Evolutionary conservation across 2,888 invertebrate species (phyloP).

Genomic region (Eupithecia subfuscata): DNA sequence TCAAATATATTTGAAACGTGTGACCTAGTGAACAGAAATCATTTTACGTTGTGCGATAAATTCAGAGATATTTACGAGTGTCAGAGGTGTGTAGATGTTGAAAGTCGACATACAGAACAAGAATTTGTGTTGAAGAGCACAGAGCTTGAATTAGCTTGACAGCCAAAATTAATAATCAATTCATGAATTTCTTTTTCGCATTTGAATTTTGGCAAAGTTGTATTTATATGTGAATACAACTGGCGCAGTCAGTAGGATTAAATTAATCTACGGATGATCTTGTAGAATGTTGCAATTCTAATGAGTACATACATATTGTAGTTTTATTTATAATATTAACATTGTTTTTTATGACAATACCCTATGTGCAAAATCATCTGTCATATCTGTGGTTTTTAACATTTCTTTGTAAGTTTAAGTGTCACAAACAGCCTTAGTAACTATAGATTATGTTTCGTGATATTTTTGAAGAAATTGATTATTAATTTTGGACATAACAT

Average conservation of each 20-base stretch:
- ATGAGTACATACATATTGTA: not conserved
- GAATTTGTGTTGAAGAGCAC: not conserved
- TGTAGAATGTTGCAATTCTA: not conserved
- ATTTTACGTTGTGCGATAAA: slow-evolving; percentile 40
- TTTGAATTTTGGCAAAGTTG: not conserved
- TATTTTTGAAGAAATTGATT: not conserved
- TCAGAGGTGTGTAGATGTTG: slow-evolving; percentile 25
- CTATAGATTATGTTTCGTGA: not conserved
- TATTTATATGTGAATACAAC: not conserved
- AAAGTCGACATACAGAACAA: slow-evolving; percentile 34
- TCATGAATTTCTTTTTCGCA: not conserved
- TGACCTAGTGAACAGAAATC: slow-evolving; percentile 21
- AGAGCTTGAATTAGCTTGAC: not conserved
- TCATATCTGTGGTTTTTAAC: not conserved
- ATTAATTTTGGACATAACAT: not conserved
- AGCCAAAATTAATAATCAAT: slow-evolving; percentile 2
- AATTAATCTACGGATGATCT: not conserved
- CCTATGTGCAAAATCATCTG: too few relatives aligned
- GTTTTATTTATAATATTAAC: not conserved
- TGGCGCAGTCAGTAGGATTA: not conserved
- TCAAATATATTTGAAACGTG: slow-evolving; percentile 36
- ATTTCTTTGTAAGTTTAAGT: not conserved
- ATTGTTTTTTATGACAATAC: too few relatives aligned
- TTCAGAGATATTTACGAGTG: slow-evolving; percentile 33
- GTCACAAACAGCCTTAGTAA: not conserved